A percentile compares a stretch with the other conserved stretches of the same genome.
phyloP scores from a whole-genome alignment of 2,113 vertebrate species.

The Eurystomus gularis region DNA sequence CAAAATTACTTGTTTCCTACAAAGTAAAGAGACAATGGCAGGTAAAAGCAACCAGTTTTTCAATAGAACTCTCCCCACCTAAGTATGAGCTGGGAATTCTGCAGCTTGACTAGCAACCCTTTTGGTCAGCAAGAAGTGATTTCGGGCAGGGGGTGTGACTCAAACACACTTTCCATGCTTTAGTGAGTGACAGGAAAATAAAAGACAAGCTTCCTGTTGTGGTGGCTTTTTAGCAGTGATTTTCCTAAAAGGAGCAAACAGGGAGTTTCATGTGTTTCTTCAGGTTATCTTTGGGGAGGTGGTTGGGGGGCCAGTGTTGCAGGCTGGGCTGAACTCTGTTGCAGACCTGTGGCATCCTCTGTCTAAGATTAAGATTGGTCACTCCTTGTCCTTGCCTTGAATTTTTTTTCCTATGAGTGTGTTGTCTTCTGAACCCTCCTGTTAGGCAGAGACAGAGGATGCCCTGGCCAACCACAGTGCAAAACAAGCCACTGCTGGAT shows the following conservation, averaged over 20 bases:
- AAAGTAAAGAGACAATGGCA: not conserved
- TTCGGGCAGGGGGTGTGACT: not conserved
- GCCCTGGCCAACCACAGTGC: not conserved
- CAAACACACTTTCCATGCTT: not conserved
- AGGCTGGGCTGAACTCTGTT: not conserved
- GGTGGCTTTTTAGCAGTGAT: not conserved
- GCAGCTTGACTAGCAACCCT: not conserved
- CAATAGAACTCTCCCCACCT: not conserved
- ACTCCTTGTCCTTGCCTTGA: not conserved
- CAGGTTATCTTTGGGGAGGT: not conserved
- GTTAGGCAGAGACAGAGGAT: not conserved
- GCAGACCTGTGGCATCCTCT: not conserved
- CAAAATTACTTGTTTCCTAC: not conserved
- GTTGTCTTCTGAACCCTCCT: not conserved
- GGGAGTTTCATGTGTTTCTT: not conserved
- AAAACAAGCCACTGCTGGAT: not conserved
- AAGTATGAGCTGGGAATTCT: not conserved
- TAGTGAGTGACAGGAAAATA: conserved; percentile 58
- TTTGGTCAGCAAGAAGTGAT: not conserved
- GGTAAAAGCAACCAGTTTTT: not conserved
- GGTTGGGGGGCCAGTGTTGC: not conserved
- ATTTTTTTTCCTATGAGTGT: not conserved
- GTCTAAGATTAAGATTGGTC: not conserved
- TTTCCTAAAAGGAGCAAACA: conserved; percentile 29
- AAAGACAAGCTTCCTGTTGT: conserved; percentile 58